Percentiles rank a stretch among this genome's conserved stretches.
Conservation (phyloP, 2,113 vertebrate species). For the Verasper variegatus region DNA sequence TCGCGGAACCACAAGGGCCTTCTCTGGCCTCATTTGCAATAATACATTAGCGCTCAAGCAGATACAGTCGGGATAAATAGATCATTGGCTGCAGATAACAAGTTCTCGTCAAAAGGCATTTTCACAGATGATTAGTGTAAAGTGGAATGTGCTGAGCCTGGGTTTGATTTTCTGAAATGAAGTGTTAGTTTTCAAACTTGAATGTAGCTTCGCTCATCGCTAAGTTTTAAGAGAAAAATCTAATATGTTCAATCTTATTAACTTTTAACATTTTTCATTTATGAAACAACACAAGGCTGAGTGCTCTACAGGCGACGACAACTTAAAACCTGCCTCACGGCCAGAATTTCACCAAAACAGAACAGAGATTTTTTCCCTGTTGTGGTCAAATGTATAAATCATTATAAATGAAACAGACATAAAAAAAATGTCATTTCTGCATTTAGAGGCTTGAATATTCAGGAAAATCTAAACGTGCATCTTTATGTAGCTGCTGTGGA, state of each 20-base stretch:
- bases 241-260: background rate
- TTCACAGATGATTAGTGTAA: constrained; percentile 36
- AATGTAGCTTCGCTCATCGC: background rate
- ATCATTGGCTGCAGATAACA: constrained; percentile 48
- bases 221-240: background rate
- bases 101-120: constrained; percentile 20
- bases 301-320: too few species aligned
- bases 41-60: constrained; percentile 43
- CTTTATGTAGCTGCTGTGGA: too few species aligned
- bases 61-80: constrained; percentile 49
- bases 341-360: too few species aligned
- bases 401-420: too few species aligned
- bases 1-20: constrained; percentile 61
- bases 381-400: too few species aligned
- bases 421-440: too few species aligned
- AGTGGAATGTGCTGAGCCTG: constrained; percentile 8
- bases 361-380: too few species aligned
- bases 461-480: too few species aligned
- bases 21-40: constrained; percentile 54
- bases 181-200: background rate
- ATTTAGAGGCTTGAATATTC: too few species aligned
- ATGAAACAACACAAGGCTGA: too few species aligned
- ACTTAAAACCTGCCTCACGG: too few species aligned
- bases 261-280: background rate
- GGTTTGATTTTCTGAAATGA: constrained; percentile 21